Percentiles rank a stretch among this genome's conserved stretches.
These are phyloP conservation scores for Coenonympha arcania DNA, from an alignment of 2,888 invertebrate species.

Conservation along the genomic window DNA sequence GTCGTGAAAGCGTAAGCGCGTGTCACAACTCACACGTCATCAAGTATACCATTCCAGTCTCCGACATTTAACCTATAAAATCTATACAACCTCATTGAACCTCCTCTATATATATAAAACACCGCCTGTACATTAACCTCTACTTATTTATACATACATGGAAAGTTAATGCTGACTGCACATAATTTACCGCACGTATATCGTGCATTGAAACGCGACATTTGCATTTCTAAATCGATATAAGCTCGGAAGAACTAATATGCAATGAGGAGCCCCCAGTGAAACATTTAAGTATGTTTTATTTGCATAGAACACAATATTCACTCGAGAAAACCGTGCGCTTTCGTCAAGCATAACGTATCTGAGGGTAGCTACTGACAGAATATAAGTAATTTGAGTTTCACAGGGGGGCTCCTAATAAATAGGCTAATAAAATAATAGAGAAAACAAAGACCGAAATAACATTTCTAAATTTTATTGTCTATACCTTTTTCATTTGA, in stretches of 20 bases:
- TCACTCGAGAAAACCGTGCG: too few species aligned
- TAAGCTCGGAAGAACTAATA: too few species aligned
- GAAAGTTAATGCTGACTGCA: conserved; percentile 1
- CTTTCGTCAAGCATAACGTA: too few species aligned
- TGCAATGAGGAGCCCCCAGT: too few species aligned
- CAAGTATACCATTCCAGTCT: background rate
- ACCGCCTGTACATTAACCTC: conserved; percentile 15
- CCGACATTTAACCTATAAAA: background rate
- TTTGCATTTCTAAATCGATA: too few species aligned
- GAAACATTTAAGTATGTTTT: too few species aligned
- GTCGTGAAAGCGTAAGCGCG: too few species aligned
- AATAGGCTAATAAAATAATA: background rate
- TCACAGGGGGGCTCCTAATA: too few species aligned
- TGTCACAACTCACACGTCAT: conserved; percentile 14
- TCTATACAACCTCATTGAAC: conserved; percentile 12
- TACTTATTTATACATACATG: conserved; percentile 16
- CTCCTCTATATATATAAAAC: conserved; percentile 13
- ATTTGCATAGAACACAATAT: too few species aligned
- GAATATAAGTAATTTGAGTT: too few species aligned
- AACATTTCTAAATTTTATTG: conserved; percentile 17
- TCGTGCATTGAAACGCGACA: background rate
- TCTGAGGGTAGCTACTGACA: too few species aligned
- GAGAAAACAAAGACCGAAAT: background rate
- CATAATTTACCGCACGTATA: background rate
- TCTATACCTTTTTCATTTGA: conserved; percentile 13